Percentiles rank a stretch among this genome's conserved stretches.
Evolutionary conservation across 2,888 invertebrate species (phyloP).

Genomic region (Scaptomyza tumidula): DNA sequence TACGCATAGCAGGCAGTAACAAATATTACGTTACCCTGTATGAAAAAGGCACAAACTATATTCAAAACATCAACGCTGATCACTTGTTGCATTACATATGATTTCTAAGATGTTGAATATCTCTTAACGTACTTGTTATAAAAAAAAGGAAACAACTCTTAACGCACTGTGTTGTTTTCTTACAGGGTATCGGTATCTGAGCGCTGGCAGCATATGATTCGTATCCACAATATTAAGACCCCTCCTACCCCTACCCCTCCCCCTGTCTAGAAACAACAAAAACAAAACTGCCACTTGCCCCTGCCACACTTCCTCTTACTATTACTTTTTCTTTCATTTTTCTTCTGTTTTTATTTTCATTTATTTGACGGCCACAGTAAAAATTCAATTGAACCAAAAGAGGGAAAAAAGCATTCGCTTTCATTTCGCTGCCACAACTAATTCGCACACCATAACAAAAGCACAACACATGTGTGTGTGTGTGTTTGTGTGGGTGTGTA

Average conservation of each 20-base stretch:
- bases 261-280: background rate
- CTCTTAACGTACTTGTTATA: too few relatives aligned
- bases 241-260: slow-evolving; percentile 9
- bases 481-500: slow-evolving; percentile 20
- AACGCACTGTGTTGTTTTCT: too few relatives aligned
- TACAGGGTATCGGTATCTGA: slow-evolving; percentile 41
- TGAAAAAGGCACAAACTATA: background rate
- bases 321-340: slow-evolving; percentile 19
- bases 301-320: background rate
- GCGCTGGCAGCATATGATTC: slow-evolving; percentile 51
- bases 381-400: slow-evolving; percentile 70
- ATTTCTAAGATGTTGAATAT: too few relatives aligned
- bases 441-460: slow-evolving; percentile 78
- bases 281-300: background rate
- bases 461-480: slow-evolving; percentile 18
- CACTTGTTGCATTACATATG: too few relatives aligned
- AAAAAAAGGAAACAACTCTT: background rate
- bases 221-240: background rate
- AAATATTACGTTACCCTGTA: slow-evolving; percentile 9
- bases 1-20: background rate
- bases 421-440: slow-evolving; percentile 76
- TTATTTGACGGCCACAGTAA: slow-evolving; percentile 52
- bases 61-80: too few relatives aligned
- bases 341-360: slow-evolving; percentile 17
- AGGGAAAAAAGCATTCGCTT: slow-evolving; percentile 53